A percentile compares a stretch with the other conserved stretches of the same genome.
Evolutionary conservation across 2,113 vertebrate species (phyloP).

Genomic region (Rhinoptilus africanus): DNA sequence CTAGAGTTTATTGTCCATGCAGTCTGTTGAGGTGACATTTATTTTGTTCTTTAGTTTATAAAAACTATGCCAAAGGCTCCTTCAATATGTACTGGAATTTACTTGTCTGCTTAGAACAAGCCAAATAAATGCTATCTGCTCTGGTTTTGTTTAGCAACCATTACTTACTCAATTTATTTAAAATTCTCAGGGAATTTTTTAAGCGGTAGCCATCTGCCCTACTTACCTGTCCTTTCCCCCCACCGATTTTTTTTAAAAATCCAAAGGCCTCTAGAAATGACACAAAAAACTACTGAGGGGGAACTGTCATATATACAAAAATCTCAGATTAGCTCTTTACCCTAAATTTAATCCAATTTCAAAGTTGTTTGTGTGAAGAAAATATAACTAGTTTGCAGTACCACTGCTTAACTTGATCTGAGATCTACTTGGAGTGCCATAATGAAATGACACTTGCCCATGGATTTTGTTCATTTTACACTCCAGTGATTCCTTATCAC

Average conservation of each 20-base stretch:
- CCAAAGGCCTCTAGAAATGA: background rate
- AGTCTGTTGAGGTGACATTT: background rate
- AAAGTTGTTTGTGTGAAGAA: background rate
- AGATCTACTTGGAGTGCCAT: background rate
- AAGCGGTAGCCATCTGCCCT: background rate
- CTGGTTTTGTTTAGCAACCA: background rate
- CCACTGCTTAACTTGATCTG: background rate
- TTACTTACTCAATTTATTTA: background rate
- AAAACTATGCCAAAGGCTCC: background rate
- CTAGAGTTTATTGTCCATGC: background rate
- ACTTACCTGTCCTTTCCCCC: rapidly evolving
- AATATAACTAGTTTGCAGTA: background rate
- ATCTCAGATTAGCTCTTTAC: background rate
- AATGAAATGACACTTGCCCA: background rate
- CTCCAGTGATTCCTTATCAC: background rate
- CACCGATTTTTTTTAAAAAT: background rate
- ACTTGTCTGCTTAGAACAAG: background rate
- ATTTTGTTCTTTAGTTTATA: background rate
- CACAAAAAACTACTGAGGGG: background rate
- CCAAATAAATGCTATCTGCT: background rate
- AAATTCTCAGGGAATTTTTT: background rate
- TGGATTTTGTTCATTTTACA: background rate
- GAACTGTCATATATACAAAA: background rate
- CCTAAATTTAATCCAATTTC: background rate
- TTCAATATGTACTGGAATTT: background rate